Evolutionary conservation across 1,140 invertebrate species (phyloP), one percentile per base, ranked within the genome.

Genomic region (Bombus haemorrhoidalis): DNA sequence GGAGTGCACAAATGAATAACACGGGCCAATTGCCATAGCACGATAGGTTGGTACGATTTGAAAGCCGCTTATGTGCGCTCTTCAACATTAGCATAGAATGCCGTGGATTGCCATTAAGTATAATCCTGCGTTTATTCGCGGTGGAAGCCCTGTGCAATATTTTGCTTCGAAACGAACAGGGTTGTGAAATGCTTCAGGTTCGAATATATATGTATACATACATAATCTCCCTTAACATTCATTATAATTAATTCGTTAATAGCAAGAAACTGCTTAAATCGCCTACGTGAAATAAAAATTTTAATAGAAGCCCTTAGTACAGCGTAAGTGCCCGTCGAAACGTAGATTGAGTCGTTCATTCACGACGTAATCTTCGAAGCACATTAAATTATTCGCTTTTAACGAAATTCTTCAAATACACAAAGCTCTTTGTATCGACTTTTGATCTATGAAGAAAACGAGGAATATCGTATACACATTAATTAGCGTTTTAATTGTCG

Each of bases 21-120:
- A 69, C 47, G 72, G 77, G 87, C 62, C 82, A 80, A 86, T 90
- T 86, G 80, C 88, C 66, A 90, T 90, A 81, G 86, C 71, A 66
- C 66, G 83, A 76, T 83, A 90, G 78, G 76, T 72, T 64, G 72
- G 85, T 41, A 86, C 83, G 86, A 90, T 85, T 69, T 73, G 89
- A 90, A 90, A 90, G 89, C 89, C 89, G 89, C 89, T 90, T 90
- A 90, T 62, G 39, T 69, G 86, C 28, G 83, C 83, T 87, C 89
- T 90, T 90, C 89, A 90, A 88, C 89, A 90, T 90, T 91, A 84
- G 78, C 71, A 71, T 80, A 88, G 87, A 91, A 90, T 90, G 86
- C 86, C 83, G 41, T 82, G 86, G 87, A 91, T 90, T 80, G 89
- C 81, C 86, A 90, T 91, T 88, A 91, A 91, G 86, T 91, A 88